phyloP scores from a whole-genome alignment of 2,113 vertebrate species.

The Oryctolagus cuniculus region mOryCun1.1 NC_091438.1:140735001-140735500 shows the following conservation, averaged over 20 bases:
- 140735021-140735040: background rate
- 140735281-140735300: background rate
- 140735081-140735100: background rate
- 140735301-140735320: background rate
- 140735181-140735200: constrained; percentile 48
- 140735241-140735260: constrained; percentile 48
- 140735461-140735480: constrained; percentile 55
- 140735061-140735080: background rate
- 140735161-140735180: constrained; percentile 19
- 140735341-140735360: background rate
- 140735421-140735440: background rate
- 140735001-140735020: background rate
- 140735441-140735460: background rate
- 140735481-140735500: background rate
- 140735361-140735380: constrained; percentile 32
- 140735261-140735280: constrained; percentile 14
- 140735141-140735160: constrained; percentile 30
- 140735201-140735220: constrained; percentile 52
- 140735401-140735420: background rate
- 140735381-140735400: background rate
- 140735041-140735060: too few species aligned
- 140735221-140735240: background rate
- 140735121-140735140: background rate
- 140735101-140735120: background rate
- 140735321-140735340: constrained; percentile 7